phyloP scores from a whole-genome alignment of 2,113 vertebrate species.

The Hydropotes inermis region DNA sequence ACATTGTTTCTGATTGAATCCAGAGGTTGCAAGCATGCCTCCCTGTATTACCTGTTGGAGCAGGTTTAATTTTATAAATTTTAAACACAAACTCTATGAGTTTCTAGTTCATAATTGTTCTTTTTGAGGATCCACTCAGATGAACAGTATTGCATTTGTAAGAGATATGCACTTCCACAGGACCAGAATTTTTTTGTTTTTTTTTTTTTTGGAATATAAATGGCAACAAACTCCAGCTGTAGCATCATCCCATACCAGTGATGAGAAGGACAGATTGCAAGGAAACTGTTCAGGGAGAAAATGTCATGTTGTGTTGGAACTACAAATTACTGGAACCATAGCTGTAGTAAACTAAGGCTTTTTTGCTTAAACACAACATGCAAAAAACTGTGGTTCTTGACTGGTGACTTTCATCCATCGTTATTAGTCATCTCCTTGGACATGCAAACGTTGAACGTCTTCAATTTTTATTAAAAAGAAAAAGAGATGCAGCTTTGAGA shows the following conservation, averaged over 20 bases:
- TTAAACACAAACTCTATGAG: slow-evolving; percentile 85
- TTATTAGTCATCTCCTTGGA: slow-evolving; percentile 57
- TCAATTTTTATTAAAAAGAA: background rate
- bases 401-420: slow-evolving; percentile 61
- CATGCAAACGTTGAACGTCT: slow-evolving; percentile 56
- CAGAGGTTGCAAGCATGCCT: slow-evolving; percentile 79
- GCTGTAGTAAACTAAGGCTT: slow-evolving; percentile 65
- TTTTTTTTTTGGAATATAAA: slow-evolving; percentile 57
- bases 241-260: slow-evolving; percentile 69
- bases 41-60: slow-evolving; percentile 83
- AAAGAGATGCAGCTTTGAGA: slow-evolving; percentile 44
- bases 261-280: slow-evolving; percentile 67
- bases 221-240: slow-evolving; percentile 71
- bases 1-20: slow-evolving; percentile 76
- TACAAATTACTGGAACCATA: slow-evolving; percentile 41
- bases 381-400: slow-evolving; percentile 65
- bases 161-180: slow-evolving; percentile 79
- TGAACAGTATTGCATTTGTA: slow-evolving; percentile 77
- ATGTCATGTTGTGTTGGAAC: slow-evolving; percentile 56
- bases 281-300: slow-evolving; percentile 60
- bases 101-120: slow-evolving; percentile 81
- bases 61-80: slow-evolving; percentile 90
- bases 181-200: slow-evolving; percentile 75
- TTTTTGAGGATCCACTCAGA: slow-evolving; percentile 82
- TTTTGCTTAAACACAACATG: slow-evolving; percentile 60